A percentile compares a stretch with the other conserved stretches of the same genome.
Conservation (phyloP, 1,140 invertebrate species). For the Mycetomoellerius zeteki region DNA sequence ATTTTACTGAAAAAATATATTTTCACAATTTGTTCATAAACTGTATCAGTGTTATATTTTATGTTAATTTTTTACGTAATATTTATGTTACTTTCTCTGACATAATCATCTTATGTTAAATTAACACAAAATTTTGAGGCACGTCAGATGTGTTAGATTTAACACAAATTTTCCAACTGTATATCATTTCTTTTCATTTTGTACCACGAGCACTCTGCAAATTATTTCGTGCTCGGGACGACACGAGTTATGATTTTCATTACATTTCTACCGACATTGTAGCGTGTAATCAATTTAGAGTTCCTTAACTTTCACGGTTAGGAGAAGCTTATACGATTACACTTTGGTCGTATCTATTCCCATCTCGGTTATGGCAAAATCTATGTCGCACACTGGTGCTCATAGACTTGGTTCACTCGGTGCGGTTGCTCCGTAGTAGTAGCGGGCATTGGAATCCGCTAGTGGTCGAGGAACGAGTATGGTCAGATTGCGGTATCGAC, state of each 20-base stretch:
- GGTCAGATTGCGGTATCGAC: conserved; percentile 38
- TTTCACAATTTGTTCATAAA: too few species aligned
- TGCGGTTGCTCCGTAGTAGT: conserved; percentile 37
- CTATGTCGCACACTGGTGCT: conserved; percentile 25
- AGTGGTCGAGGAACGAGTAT: conserved; percentile 51
- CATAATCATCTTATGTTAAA: too few species aligned
- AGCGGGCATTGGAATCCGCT: conserved; percentile 42
- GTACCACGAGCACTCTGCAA: not conserved
- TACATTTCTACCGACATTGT: conserved; percentile 22
- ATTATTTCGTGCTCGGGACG: not conserved
- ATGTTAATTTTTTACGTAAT: too few species aligned
- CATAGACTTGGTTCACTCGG: not conserved
- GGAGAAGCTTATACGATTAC: conserved; percentile 53
- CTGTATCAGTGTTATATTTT: too few species aligned
- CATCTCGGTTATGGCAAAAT: conserved; percentile 59
- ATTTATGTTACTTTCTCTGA: too few species aligned
- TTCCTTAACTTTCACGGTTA: conserved; percentile 36
- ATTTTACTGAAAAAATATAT: too few species aligned
- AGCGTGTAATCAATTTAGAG: conserved; percentile 55
- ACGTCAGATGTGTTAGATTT: too few species aligned
- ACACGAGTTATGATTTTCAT: conserved; percentile 40
- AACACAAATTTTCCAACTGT: too few species aligned
- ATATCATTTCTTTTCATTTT: not conserved
- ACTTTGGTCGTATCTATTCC: conserved; percentile 51
- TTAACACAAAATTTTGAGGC: too few species aligned